Evolutionary conservation across 2,888 invertebrate species (phyloP).

Genomic region (Dicyrtomina minuta): DNA sequence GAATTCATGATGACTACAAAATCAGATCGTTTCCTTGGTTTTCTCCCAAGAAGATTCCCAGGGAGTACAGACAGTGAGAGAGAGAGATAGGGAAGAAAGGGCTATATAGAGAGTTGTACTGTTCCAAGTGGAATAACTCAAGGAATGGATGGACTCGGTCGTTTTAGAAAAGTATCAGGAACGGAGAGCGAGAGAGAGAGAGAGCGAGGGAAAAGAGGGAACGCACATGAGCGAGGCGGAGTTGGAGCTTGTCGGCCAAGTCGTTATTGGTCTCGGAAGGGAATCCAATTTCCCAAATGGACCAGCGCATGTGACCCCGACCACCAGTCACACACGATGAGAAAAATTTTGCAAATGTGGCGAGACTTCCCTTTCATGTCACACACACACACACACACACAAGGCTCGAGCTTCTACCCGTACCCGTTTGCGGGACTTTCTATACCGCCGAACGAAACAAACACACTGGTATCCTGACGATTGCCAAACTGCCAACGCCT

Average conservation of each 20-base stretch:
- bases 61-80: neutral
- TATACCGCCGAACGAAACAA: neutral
- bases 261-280: conserved; percentile 10
- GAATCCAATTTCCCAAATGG: conserved; percentile 36
- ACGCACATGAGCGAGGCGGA: conserved; percentile 23
- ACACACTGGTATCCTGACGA: conserved; percentile 4
- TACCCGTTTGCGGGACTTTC: conserved; percentile 21
- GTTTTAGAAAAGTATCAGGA: neutral
- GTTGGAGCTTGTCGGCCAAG: neutral
- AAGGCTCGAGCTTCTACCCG: neutral
- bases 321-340: conserved; percentile 26
- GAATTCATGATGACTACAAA: conserved; percentile 20
- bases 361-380: conserved; percentile 10
- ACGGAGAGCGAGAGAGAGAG: conserved; percentile 6
- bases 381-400: neutral
- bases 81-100: neutral
- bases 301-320: conserved; percentile 29
- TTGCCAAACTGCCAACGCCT: conserved; percentile 24
- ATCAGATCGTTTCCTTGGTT: conserved; percentile 10
- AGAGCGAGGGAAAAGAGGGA: neutral
- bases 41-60: neutral
- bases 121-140: conserved; percentile 7
- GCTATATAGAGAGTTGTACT: neutral
- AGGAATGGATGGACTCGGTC: neutral
- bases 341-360: conserved; percentile 22